phyloP scores from a whole-genome alignment of 2,797 vertebrate species.

The Manis pentadactyla region DNA sequence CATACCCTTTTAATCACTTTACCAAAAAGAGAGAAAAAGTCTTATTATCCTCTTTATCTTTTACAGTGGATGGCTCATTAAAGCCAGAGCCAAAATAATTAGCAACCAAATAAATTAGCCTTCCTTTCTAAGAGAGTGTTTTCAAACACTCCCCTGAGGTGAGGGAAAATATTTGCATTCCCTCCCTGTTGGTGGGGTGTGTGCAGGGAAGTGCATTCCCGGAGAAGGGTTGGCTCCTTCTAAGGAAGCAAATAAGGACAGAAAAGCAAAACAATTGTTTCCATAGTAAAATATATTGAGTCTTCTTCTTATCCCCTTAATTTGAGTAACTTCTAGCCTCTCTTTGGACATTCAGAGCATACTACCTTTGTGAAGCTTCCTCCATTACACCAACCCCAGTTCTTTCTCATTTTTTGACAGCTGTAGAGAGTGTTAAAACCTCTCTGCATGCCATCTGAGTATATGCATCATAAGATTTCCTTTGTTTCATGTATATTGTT shows the following conservation, averaged over 20 bases:
- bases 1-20: conserved; percentile 35
- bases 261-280: neutral
- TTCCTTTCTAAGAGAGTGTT: conserved; percentile 75
- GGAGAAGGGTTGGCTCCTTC: neutral
- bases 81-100: conserved; percentile 79
- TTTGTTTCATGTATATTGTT: neutral
- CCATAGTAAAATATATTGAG: neutral
- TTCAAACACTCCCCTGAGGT: conserved; percentile 75
- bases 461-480: neutral
- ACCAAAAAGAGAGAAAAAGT: neutral
- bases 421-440: neutral
- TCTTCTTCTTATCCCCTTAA: neutral
- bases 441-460: neutral
- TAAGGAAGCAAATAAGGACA: conserved; percentile 8
- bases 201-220: conserved; percentile 27
- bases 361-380: neutral
- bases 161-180: conserved; percentile 73
- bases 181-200: conserved; percentile 43
- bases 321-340: neutral
- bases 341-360: neutral
- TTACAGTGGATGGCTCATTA: conserved; percentile 77
- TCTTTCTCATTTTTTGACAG: neutral
- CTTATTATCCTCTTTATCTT: conserved; percentile 73
- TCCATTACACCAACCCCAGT: neutral
- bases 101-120: conserved; percentile 80